Base-by-base conservation (phyloP, 2,113 vertebrate species). In the Pogonocichla stellata region DNA sequence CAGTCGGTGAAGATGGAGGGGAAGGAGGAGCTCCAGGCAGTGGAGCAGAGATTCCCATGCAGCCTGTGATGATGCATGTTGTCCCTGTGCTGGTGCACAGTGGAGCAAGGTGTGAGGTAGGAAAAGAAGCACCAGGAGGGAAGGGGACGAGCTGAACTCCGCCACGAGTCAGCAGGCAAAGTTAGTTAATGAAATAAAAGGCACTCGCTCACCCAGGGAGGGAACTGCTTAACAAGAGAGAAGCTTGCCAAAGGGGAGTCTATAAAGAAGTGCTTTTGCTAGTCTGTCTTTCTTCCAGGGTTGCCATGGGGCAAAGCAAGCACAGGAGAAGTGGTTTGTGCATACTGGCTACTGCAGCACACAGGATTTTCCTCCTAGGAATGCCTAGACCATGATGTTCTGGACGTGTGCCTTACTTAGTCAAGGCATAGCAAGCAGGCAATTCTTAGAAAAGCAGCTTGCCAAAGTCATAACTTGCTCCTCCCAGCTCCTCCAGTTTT, bases 321-420 rank as follows among this genome's bases (percentile, higher is more conserved):
- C 23, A 28, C 20, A 60, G 6, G 8, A 82, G 14, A 53, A 86
- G 42, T 17, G 15, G 14, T 48, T 65, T 24, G 14, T 9, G 14
- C 47, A 9, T 1, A 8, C 7, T 26, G 51, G 24, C 25, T 42
- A 19, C 24, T 36, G 56, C 66, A 31, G 51, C 2, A 4, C 42
- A 8, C 14, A 13, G 14, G 20, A 10, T 31, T 25, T 61, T 29
- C 18, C 16, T 67, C 45, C 47, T 25, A 31, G 18, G 22, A 74
- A n/a, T 9, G 24, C 19, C 51, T n/a, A n/a, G 12, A 36, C 12
- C 1, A 0, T 40, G 47, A 66, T 0, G 0, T 8, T 77, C 71
- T 62, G 22, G 18, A 62, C 1, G 0, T 48, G 31, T 31, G 48
- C 54, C 31, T 48, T 48, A 54, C 8, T 3, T 42, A 3, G 31